A percentile compares a stretch with the other conserved stretches of the same genome.
Conservation (phyloP, 1,140 invertebrate species). For the Hormaphis cornu region DNA sequence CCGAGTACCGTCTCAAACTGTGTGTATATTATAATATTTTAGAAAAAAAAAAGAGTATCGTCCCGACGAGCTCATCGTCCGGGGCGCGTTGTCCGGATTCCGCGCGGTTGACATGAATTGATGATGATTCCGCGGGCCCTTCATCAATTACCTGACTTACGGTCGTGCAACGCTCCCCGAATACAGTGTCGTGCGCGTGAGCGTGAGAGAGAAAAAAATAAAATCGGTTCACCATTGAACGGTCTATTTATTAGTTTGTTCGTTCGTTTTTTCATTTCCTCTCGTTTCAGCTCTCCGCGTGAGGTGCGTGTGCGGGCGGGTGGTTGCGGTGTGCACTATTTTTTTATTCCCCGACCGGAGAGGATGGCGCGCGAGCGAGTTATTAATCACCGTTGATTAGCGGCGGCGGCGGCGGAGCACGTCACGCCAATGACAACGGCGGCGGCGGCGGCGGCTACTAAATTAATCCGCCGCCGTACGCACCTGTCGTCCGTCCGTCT, state of each 20-base stretch:
- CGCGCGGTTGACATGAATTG: constrained; percentile 31
- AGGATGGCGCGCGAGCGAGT: neutral
- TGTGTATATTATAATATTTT: too few relatives aligned
- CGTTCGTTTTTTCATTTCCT: neutral
- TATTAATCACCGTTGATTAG: constrained; percentile 32
- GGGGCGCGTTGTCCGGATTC: constrained; percentile 26
- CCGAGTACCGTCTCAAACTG: too few relatives aligned
- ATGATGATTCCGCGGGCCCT: constrained; percentile 24
- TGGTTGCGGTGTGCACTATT: neutral
- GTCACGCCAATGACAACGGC: constrained; percentile 28
- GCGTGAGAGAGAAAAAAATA: neutral
- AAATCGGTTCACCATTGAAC: constrained; percentile 27
- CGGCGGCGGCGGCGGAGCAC: neutral
- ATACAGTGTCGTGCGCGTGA: neutral
- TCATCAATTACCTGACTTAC: constrained; percentile 31
- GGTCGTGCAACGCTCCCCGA: neutral
- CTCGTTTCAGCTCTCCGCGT: neutral
- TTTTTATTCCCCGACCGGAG: constrained; percentile 6
- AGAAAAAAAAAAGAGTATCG: too few relatives aligned
- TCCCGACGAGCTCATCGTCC: too few relatives aligned
- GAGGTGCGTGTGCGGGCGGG: neutral
- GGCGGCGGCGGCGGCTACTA: constrained; percentile 7
- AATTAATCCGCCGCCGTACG: constrained; percentile 13
- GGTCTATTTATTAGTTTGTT: constrained; percentile 27
- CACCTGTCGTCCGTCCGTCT: neutral